A percentile compares a stretch with the other conserved stretches of the same genome.
Conservation (phyloP, 2,113 vertebrate species). For the Antennarius striatus region DNA sequence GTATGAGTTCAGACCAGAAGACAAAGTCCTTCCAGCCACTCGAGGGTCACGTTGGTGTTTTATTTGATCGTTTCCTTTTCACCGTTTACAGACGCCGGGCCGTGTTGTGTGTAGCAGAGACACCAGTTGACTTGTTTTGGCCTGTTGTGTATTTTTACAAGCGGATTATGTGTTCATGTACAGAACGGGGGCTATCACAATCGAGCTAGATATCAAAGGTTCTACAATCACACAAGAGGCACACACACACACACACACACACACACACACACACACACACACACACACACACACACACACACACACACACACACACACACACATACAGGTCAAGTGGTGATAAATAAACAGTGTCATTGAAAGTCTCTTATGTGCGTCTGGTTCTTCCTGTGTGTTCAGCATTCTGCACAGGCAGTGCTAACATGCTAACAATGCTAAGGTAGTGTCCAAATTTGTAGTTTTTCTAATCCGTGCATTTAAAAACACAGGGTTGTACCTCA, state of each 20-base stretch:
- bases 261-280: constrained; percentile 19
- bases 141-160: constrained; percentile 72
- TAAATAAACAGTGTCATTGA: constrained; percentile 77
- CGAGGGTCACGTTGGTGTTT: constrained; percentile 63
- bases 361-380: constrained; percentile 61
- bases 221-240: constrained; percentile 60
- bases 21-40: constrained; percentile 41
- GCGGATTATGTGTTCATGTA: constrained; percentile 74
- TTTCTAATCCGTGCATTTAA: too few relatives aligned
- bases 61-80: constrained; percentile 67
- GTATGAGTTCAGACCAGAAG: constrained; percentile 46
- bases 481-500: too few relatives aligned
- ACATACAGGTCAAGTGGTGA: constrained; percentile 69
- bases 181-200: constrained; percentile 64
- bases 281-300: constrained; percentile 1
- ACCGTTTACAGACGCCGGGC: constrained; percentile 60
- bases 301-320: constrained; percentile 3
- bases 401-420: too few relatives aligned
- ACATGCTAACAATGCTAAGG: too few relatives aligned
- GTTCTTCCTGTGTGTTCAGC: constrained; percentile 29
- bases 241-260: constrained; percentile 30
- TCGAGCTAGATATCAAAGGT: constrained; percentile 64
- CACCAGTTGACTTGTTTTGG: constrained; percentile 62
- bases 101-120: constrained; percentile 71
- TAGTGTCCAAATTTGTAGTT: too few relatives aligned